A percentile compares a stretch with the other conserved stretches of the same genome.
phyloP scores from a whole-genome alignment of 1,140 invertebrate species.

The fruit fly (Drosophila melanogaster) region Release_6_plus_ISO1_MT NT_037436.4:14922501-14923000 shows the following conservation, averaged over 20 bases:
- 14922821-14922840: conserved; percentile 46
- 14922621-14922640: conserved; percentile 36
- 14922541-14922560: conserved; percentile 15
- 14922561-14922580: conserved; percentile 17
- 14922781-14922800: conserved; percentile 24
- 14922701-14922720: conserved; percentile 28
- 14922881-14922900: conserved; percentile 60
- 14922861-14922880: conserved; percentile 55
- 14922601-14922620: conserved; percentile 28
- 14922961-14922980: conserved; percentile 26
- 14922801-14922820: conserved; percentile 47
- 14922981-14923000: conserved; percentile 59
- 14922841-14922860: conserved; percentile 32
- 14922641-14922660: conserved; percentile 41
- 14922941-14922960: conserved; percentile 45
- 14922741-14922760: conserved; percentile 36
- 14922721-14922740: conserved; percentile 50
- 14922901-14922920: conserved; percentile 26
- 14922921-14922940: conserved; percentile 33
- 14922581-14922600: conserved; percentile 34
- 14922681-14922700: conserved; percentile 29
- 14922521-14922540: background rate
- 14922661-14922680: conserved; percentile 46
- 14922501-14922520: background rate
- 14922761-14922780: conserved; percentile 19